phyloP scores from a whole-genome alignment of 2,113 vertebrate species.

The Numida meleagris region DNA sequence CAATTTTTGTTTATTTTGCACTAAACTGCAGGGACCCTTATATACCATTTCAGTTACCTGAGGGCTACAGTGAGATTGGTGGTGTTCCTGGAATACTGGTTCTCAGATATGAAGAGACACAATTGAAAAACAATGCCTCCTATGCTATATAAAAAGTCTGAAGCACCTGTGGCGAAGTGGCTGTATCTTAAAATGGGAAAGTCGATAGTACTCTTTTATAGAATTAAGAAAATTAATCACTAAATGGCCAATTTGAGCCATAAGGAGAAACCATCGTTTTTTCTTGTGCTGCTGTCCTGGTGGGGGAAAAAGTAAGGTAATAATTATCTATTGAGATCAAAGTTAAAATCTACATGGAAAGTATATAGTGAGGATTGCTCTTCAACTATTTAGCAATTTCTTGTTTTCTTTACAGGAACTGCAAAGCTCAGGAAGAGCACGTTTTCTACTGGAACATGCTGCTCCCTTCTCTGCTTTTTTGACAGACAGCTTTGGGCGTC shows the following conservation, averaged over 20 bases:
- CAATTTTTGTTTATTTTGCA: fast-evolving
- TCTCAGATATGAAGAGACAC: background rate
- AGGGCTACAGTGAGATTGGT: background rate
- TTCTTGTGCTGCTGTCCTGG: background rate
- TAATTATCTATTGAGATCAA: background rate
- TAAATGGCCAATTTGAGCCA: background rate
- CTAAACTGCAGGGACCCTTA: background rate
- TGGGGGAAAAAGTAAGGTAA: background rate
- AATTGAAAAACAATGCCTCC: background rate
- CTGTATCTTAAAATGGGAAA: background rate
- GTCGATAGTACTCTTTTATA: background rate
- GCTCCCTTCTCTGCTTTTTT: conserved; percentile 90
- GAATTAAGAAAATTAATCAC: background rate
- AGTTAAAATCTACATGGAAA: background rate
- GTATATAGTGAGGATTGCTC: background rate
- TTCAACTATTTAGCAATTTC: background rate
- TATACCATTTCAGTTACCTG: background rate
- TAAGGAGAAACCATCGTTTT: background rate
- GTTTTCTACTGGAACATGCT: conserved; percentile 62
- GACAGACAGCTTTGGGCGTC: conserved; percentile 88
- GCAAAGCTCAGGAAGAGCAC: conserved; percentile 49
- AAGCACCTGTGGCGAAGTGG: background rate
- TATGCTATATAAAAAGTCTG: background rate
- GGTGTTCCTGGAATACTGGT: background rate
- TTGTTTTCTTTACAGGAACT: conserved; percentile 67